These are phyloP conservation scores for Macrobrachium rosenbergii DNA, from an alignment of 1,140 invertebrate genomes.

Conservation along the genomic window DNA sequence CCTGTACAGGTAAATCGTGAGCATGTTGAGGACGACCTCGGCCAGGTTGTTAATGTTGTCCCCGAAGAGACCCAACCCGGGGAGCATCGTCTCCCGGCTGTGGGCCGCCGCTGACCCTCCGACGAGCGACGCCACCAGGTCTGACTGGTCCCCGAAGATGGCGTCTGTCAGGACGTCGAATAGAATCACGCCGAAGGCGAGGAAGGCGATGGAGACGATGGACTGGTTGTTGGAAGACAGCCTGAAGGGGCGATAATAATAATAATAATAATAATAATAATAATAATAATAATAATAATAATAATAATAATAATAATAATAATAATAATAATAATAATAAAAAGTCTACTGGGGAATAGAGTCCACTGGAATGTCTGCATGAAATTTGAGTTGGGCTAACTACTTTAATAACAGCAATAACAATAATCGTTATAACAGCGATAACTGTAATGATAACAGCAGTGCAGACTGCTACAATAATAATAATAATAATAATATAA, in stretches of 20 bases:
- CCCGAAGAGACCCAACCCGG: conserved; percentile 44
- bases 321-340: too few relatives aligned
- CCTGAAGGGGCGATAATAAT: not conserved
- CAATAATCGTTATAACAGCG: too few relatives aligned
- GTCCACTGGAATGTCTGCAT: too few relatives aligned
- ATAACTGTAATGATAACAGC: too few relatives aligned
- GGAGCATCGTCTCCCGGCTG: conserved; percentile 33
- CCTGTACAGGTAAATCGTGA: conserved; percentile 56
- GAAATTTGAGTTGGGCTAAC: too few relatives aligned
- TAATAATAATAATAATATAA: too few relatives aligned
- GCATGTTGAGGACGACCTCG: conserved; percentile 40
- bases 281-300: too few relatives aligned
- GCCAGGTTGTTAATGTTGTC: conserved; percentile 51
- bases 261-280: too few relatives aligned
- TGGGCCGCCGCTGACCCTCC: not conserved
- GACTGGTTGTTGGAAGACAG: conserved; percentile 37
- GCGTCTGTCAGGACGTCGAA: conserved; percentile 41
- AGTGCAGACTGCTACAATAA: too few relatives aligned
- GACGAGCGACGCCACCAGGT: conserved; percentile 2
- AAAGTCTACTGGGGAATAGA: too few relatives aligned
- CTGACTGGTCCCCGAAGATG: not conserved
- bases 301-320: too few relatives aligned
- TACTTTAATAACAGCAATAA: too few relatives aligned
- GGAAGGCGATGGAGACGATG: conserved; percentile 47
- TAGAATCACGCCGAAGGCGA: conserved; percentile 38